Base-by-base conservation (phyloP, 2,113 vertebrate genomes). In the Pheucticus melanocephalus region DNA sequence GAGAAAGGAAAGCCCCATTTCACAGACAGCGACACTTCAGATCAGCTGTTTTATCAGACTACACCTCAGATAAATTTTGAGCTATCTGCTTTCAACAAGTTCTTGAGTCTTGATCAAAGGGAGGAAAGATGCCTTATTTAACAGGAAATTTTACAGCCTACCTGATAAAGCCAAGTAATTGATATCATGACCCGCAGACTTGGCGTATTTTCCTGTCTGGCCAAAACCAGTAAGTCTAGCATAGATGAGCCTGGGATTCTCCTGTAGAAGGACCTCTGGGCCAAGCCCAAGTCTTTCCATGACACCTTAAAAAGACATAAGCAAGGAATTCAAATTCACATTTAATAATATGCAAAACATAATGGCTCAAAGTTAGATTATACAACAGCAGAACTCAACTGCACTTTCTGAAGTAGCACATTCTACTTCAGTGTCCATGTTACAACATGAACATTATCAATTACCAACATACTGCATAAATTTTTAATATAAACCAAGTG, bases 201-300 rank as follows among this genome's bases (percentile, higher is more conserved):
- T 82, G 51, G 98, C 98, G 2, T 97, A 98, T 53, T 85, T 96
- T 88, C 99, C 99, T 14, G 91, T 98, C 83, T 99, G 99, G 45
- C 99, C 99, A 60, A 99, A 99, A 23, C 99, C 99, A 17, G 98
- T 99, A 90, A 99, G 95, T 22, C 99, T 98, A 86, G 99, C 99
- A 31, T 99, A 99, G 96, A 99, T 98, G 64, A 99, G 98, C 33
- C 86, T 96, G 33, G 99, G 98, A 76, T 99, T 99, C 59, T 99
- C 98, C 65, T 77, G 97, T 0, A 98, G 86, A 70, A 99, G 95
- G 39, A 98, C 88, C 4, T 98, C 95, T 37, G 99, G 99, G 48
- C 99, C 98, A 15, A 99, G 98, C 6, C 99, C 98, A 82, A 99
- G 96, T 68, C 98, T 99, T 91, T 99, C 99, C 99, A 99, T 99